Base-by-base conservation (phyloP, 37 sponge, comb jelly and placozoan genomes). In the Dysidea cf. avara region DNA sequence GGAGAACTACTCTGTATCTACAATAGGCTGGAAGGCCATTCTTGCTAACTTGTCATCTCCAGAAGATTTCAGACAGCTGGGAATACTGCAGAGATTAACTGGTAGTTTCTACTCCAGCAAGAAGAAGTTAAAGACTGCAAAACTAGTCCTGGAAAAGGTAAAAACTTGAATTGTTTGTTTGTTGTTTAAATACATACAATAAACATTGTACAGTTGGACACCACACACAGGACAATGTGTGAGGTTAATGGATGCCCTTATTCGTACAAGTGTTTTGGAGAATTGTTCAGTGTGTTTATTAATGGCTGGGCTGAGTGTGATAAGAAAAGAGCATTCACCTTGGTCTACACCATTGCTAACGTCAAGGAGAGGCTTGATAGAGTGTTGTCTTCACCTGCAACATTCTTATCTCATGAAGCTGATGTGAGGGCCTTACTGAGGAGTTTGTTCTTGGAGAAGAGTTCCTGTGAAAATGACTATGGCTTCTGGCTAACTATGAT, bases 401-500 rank as follows among this genome's bases (percentile, higher is more conserved):
- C 69, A 6, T 40, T 68, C 0, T 69, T 69, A 14, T 66, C n/a
- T 31, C 76, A 74, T 16, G 83, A 82, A 53, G 37, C 37, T 21
- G 69, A 82, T 32, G 32, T 82, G 18, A 56, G 83, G 28, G 62
- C 58, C n/a, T 13, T 82, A 16, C 68, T 66, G 21, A 49, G 75
- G 9, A 26, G 11, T 0, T 48, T 64, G 13, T 67, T 82, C 60
- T 62, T 82, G 22, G 49, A 34, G 2, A 68, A 67, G 7, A 56
- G 69, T 25, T 29, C 28, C 11, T 31, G 36, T 3, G 75, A 82
- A 30, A 43, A 57, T 17, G 69, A 74, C 51, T 82, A 82, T 48
- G 61, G 61, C 24, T 67, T 74, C 75, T 82, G 83, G 83, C 53
- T 82, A 30, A 75, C 68, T 31, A 67, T 61, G 56, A 74, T 82